Evolutionary conservation across 2,797 vertebrate species (phyloP).

Genomic region (Takifugu rubripes): DNA sequence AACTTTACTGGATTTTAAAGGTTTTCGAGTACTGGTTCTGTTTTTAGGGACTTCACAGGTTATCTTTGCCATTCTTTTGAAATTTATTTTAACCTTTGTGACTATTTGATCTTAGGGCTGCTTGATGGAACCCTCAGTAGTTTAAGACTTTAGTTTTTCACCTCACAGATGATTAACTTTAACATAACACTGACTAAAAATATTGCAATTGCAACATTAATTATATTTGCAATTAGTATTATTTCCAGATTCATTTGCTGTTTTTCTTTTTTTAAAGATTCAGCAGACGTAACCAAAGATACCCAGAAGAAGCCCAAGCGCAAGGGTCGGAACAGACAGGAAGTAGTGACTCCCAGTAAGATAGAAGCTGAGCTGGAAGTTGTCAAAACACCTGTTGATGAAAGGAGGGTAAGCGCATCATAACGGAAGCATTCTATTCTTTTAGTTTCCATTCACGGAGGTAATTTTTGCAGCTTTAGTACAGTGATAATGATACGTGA

Average conservation of each 20-base stretch:
- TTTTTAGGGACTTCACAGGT: too few species aligned
- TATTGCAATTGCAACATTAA: too few species aligned
- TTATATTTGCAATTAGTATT: background rate
- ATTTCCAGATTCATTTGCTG: background rate
- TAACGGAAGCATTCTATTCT: background rate
- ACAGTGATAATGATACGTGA: background rate
- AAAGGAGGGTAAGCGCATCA: conserved; percentile 81
- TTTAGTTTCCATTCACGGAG: background rate
- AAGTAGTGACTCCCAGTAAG: conserved; percentile 63
- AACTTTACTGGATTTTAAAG: too few species aligned
- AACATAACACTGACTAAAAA: too few species aligned
- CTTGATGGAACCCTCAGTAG: too few species aligned
- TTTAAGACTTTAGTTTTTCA: too few species aligned
- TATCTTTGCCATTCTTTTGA: too few species aligned
- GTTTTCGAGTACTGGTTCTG: too few species aligned
- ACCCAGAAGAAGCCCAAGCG: conserved; percentile 84
- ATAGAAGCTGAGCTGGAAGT: conserved; percentile 69
- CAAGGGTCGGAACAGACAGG: conserved; percentile 93
- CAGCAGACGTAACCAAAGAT: conserved; percentile 75
- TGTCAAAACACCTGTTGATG: conserved; percentile 93
- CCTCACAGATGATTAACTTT: too few species aligned
- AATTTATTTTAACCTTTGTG: too few species aligned
- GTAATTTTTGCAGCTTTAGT: background rate
- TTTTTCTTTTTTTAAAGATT: conserved; percentile 53
- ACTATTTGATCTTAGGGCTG: too few species aligned